These are phyloP conservation scores for Cololabis saira DNA, from an alignment of 2,113 vertebrate species.

Conservation along the genomic window DNA sequence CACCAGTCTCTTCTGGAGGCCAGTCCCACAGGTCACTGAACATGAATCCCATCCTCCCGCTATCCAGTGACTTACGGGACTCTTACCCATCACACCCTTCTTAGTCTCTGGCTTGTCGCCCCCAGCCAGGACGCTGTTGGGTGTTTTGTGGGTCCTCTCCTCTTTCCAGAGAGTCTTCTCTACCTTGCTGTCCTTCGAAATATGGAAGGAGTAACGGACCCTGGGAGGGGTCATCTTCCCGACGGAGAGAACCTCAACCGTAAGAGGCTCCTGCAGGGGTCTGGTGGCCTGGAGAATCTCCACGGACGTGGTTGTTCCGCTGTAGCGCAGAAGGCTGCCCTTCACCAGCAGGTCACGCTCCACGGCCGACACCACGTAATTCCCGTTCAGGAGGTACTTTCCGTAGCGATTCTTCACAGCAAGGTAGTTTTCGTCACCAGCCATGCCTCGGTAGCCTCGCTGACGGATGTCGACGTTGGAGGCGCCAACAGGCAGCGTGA, in stretches of 20 bases:
- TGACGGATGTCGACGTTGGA: constrained; percentile 93
- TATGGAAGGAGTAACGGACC: constrained; percentile 94
- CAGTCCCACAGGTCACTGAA: constrained; percentile 87
- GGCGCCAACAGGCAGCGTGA: constrained; percentile 89
- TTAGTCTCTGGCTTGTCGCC: constrained; percentile 72
- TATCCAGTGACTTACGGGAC: constrained; percentile 84
- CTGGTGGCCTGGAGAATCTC: constrained; percentile 90
- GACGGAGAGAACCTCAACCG: constrained; percentile 93
- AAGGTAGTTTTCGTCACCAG: constrained; percentile 94
- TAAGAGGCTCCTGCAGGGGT: constrained; percentile 90
- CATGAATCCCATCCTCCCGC: constrained; percentile 89
- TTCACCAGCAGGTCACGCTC: constrained; percentile 93
- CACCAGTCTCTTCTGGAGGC: constrained; percentile 89
- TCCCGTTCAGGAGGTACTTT: constrained; percentile 92
- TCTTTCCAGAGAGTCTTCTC: constrained; percentile 85
- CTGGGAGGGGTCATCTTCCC: constrained; percentile 97
- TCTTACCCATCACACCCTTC: constrained; percentile 76
- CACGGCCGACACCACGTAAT: constrained; percentile 93
- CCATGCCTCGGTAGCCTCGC: constrained; percentile 91
- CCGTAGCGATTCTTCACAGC: constrained; percentile 91
- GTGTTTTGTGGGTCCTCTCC: constrained; percentile 60
- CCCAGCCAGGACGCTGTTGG: constrained; percentile 86
- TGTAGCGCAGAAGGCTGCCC: constrained; percentile 92
- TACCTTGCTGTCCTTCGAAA: constrained; percentile 88
- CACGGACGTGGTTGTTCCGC: constrained; percentile 87